Evolutionary conservation across 2,113 vertebrate genomes (phyloP), one percentile per base, ranked within the genome.

Genomic region (Mixornis gularis): DNA sequence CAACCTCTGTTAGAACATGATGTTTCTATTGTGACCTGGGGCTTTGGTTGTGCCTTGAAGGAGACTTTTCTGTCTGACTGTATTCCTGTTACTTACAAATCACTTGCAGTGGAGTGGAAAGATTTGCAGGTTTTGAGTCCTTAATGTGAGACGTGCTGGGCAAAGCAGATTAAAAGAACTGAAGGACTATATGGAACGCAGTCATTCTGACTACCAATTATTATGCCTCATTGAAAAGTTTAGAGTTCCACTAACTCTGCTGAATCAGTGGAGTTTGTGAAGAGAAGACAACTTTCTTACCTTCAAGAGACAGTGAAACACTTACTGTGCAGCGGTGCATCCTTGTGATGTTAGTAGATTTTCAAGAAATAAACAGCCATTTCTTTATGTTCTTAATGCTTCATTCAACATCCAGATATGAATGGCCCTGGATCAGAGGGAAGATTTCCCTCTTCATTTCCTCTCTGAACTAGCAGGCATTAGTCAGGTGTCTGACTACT

Each of bases 111-210:
- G 18, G 44, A 87, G 26, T 76, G 76, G 76, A 83, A 89, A 79
- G 78, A 53, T 85, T 79, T 94, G 43, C 46, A 72, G 53, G 9
- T 87, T 94, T 82, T 79, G 43, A 69, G 25, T 68, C 58, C 40
- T 79, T 88, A 68, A 70, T 49, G 44, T 80, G 81, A 92, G 63
- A 49, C 46, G 29, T 84, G 49, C 87, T 84, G 82, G 49, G 55
- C 66, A 96, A 94, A 93, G 84, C 55, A 66, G 84, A 68, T 96
- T 71, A 90, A 74, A 89, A 85, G 72, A 69, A 62, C 25, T 55
- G 66, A 89, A 87, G 79, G 89, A 86, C 51, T 27, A 22, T 87
- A 77, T 44, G 63, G 81, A 89, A 83, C 6, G 0, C 21, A 44
- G 72, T 92, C 51, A 64, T 89, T 95, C 72, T 15, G 22, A 25